These are phyloP conservation scores for Heliconius hewitsoni DNA, from an alignment of 1,140 invertebrate species.

Conservation along the genomic window DNA sequence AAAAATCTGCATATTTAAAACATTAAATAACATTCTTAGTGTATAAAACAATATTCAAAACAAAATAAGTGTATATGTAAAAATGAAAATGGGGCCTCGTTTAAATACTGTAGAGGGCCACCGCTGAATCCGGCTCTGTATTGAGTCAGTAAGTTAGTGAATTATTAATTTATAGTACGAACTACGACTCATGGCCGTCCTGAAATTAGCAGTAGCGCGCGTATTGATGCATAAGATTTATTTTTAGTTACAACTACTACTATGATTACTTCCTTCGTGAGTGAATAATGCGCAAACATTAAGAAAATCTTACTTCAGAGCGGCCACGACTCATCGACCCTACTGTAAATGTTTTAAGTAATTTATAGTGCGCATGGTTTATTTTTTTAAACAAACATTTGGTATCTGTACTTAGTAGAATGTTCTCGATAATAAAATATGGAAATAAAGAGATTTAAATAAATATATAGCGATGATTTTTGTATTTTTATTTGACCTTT, in stretches of 20 bases:
- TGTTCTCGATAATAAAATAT: slow-evolving; percentile 5
- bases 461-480: neutral
- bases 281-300: too few species aligned
- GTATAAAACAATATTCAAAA: too few species aligned
- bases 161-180: neutral
- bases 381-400: slow-evolving; percentile 3
- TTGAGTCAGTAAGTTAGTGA: slow-evolving; percentile 5
- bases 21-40: too few species aligned
- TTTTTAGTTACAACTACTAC: too few species aligned
- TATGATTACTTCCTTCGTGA: too few species aligned
- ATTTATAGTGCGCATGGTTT: slow-evolving; percentile 12
- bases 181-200: too few species aligned
- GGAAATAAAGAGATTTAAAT: slow-evolving; percentile 11
- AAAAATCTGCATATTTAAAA: too few species aligned
- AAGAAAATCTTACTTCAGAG: too few species aligned
- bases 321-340: too few species aligned
- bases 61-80: too few species aligned
- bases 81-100: neutral
- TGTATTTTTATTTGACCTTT: neutral
- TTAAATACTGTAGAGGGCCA: neutral
- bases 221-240: too few species aligned
- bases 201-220: too few species aligned
- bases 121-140: neutral
- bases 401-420: slow-evolving; percentile 14
- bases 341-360: slow-evolving; percentile 3